phyloP scores from a whole-genome alignment of 2,888 invertebrate genomes.

The Ariolimax columbianus region DNA sequence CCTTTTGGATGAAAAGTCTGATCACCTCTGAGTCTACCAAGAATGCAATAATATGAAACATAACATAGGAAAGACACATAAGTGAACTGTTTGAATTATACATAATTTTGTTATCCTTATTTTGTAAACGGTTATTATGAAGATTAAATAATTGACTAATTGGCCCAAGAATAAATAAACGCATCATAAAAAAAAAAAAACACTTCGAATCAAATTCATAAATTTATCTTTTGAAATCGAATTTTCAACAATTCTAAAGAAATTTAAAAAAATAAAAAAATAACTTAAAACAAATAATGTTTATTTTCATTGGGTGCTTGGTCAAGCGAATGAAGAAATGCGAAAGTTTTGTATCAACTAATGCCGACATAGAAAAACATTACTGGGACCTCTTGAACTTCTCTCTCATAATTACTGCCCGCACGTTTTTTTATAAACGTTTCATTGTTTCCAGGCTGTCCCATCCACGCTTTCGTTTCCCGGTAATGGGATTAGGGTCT shows the following conservation, averaged over 20 bases:
- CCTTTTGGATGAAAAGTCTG: too few species aligned
- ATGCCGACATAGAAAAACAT: background rate
- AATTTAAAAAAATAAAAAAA: too few species aligned
- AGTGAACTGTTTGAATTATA: too few species aligned
- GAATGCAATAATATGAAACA: too few species aligned
- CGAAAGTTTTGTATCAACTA: background rate
- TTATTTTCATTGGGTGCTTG: background rate
- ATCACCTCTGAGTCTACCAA: too few species aligned
- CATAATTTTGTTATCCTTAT: too few species aligned
- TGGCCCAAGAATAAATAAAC: too few species aligned
- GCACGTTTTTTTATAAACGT: background rate
- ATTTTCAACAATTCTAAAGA: background rate
- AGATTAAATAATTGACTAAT: too few species aligned
- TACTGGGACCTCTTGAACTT: background rate
- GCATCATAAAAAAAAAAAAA: too few species aligned
- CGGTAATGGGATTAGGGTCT: constrained; percentile 33
- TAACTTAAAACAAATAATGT: too few species aligned
- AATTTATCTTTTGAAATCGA: background rate
- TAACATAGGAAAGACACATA: too few species aligned
- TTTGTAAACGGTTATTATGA: too few species aligned
- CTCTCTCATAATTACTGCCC: constrained; percentile 16
- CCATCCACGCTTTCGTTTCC: background rate
- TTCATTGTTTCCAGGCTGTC: background rate
- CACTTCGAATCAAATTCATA: background rate
- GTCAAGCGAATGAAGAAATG: background rate